Percentiles rank a stretch among this genome's conserved stretches.
phyloP scores from a whole-genome alignment of 2,888 invertebrate species.

The Aricia artaxerxes region DNA sequence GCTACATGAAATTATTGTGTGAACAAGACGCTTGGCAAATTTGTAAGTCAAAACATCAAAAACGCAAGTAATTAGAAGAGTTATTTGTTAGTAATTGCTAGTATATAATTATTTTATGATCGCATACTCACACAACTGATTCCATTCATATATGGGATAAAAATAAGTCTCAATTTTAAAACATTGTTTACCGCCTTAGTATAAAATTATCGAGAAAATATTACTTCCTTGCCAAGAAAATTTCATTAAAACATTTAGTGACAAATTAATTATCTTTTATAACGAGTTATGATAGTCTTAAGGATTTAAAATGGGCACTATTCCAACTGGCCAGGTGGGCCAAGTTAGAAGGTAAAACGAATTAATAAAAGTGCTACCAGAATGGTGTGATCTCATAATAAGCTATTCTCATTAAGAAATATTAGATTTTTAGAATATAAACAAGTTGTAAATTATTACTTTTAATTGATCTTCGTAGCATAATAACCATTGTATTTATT shows the following conservation, averaged over 20 bases:
- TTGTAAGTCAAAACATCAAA: too few species aligned
- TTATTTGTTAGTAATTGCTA: too few species aligned
- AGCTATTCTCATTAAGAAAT: too few species aligned
- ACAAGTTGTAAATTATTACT: too few species aligned
- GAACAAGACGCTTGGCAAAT: too few species aligned
- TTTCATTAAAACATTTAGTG: constrained; percentile 25
- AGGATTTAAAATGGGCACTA: constrained; percentile 32
- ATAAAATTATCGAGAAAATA: not conserved
- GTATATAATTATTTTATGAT: too few species aligned
- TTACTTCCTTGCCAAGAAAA: constrained; percentile 12
- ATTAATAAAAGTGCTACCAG: constrained; percentile 2
- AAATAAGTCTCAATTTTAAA: not conserved
- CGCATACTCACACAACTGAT: too few species aligned
- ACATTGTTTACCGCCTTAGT: not conserved
- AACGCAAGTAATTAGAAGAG: too few species aligned
- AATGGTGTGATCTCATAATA: not conserved
- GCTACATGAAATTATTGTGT: too few species aligned
- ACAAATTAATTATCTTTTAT: constrained; percentile 28
- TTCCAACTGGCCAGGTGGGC: constrained; percentile 29
- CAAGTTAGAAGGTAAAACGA: constrained; percentile 28
- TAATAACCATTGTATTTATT: too few species aligned
- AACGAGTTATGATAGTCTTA: constrained; percentile 23
- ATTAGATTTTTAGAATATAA: too few species aligned
- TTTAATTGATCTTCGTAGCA: too few species aligned
- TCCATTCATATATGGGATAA: not conserved